These are phyloP conservation scores for Falco columbarius DNA, from an alignment of 2,797 vertebrate species.

Conservation along the genomic window DNA sequence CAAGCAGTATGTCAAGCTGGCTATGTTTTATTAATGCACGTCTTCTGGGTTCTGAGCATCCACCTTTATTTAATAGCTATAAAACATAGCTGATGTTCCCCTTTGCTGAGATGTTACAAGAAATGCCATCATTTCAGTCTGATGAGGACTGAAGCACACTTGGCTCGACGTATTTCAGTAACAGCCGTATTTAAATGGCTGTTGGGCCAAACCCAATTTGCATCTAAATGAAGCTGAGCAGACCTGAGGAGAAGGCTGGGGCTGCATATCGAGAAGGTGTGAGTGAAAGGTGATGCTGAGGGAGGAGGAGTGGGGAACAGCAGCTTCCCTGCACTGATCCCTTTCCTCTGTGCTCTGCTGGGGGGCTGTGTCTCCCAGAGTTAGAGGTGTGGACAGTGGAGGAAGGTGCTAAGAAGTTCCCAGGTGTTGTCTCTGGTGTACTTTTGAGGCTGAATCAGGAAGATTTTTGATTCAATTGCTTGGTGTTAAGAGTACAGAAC, in stretches of 20 bases:
- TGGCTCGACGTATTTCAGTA: not conserved
- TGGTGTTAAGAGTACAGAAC: not conserved
- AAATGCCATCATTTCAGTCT: not conserved
- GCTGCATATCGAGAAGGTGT: not conserved
- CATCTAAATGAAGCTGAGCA: not conserved
- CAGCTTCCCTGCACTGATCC: not conserved
- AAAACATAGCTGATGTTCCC: not conserved
- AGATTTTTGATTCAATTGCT: not conserved
- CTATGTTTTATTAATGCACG: not conserved
- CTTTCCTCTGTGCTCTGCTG: not conserved
- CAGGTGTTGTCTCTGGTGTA: not conserved
- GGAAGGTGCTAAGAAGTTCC: not conserved
- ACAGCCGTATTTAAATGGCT: not conserved
- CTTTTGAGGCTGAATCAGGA: not conserved
- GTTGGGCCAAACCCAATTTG: not conserved
- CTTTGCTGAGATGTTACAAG: not conserved
- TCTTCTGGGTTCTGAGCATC: not conserved
- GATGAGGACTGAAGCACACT: not conserved
- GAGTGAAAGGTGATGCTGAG: not conserved
- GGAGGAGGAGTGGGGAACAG: not conserved
- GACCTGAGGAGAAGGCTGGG: not conserved
- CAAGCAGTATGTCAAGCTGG: not conserved
- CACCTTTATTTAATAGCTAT: not conserved
- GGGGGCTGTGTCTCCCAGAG: not conserved
- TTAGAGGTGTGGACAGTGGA: not conserved